Evolutionary conservation across 1,140 invertebrate genomes (phyloP), one percentile per base, ranked within the genome.

Genomic region (Myzus persicae): DNA sequence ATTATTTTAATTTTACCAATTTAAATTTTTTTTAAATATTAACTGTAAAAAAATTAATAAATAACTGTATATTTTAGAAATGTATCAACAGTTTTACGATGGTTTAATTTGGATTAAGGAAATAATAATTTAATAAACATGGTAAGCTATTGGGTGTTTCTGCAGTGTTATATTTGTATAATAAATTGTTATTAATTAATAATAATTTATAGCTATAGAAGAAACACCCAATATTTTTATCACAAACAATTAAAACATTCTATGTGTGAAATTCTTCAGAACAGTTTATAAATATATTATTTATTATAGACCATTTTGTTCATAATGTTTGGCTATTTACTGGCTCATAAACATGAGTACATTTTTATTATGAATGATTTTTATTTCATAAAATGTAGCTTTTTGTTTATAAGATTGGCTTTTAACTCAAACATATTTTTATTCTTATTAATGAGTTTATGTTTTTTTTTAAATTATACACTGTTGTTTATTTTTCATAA

Each of bases 1-100:
- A 67, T 67, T 76, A n/a, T n/a, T n/a, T n/a, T 76, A 76, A 76
- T 76, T 76, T 76, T n/a, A 76, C 31, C 18, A 76, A 76, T 76
- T 76, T n/a, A 76, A 76, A 67, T 67, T 18, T n/a, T 76, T 76
- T 67, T 76, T 76, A 18, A 76, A 18, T n/a, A 76, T 76, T n/a
- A 76, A 76, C n/a, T 18, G 8, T n/a, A 18, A 76, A 76, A 67
- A 67, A n/a, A n/a, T n/a, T n/a, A 76, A 18, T n/a, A 9, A 76
- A 36, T n/a, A 18, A n/a, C 59, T n/a, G 31, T 5, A n/a, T 76
- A 76, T 76, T 76, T 76, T 76, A 76, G 11, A n/a, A 76, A 76
- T 76, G n/a, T 67, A 14, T 67, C 4, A 7, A 5, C 24, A 26
- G 59, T 67, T 31, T 4, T 67, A 67, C n/a, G 31, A 67, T 11